phyloP scores from a whole-genome alignment of 2,113 vertebrate species.

The Dromiciops gliroides region DNA sequence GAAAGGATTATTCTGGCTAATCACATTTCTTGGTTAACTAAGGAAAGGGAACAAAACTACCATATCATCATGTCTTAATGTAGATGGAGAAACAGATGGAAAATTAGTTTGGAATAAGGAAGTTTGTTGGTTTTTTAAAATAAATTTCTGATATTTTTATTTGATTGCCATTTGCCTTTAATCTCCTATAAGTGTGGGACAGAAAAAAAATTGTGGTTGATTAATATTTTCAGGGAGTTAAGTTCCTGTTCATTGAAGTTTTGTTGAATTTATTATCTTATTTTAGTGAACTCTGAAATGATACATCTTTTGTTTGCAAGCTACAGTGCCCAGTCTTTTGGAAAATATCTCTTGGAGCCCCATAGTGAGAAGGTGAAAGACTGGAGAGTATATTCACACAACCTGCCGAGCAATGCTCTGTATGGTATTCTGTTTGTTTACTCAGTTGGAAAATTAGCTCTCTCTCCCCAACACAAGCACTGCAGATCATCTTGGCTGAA shows the following conservation, averaged over 20 bases:
- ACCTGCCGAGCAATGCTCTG: not conserved
- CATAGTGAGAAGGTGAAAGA: not conserved
- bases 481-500: not conserved
- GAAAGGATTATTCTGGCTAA: not conserved
- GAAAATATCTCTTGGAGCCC: conserved; percentile 1
- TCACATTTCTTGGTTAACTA: not conserved
- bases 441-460: conserved; percentile 15
- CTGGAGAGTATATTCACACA: not conserved
- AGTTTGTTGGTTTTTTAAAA: not conserved
- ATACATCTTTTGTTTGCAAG: conserved; percentile 5
- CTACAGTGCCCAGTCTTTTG: not conserved
- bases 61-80: not conserved
- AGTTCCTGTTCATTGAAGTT: conserved; percentile 17
- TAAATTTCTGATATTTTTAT: not conserved
- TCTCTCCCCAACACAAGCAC: not conserved
- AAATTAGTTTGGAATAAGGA: not conserved
- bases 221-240: not conserved
- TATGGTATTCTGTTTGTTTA: not conserved
- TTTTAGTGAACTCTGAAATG: conserved; percentile 33
- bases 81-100: not conserved
- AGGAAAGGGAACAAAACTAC: not conserved
- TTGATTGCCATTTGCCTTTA: not conserved
- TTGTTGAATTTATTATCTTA: conserved; percentile 13
- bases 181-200: not conserved
- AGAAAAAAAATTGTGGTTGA: not conserved